Conservation (phyloP, 2,888 invertebrate genomes). For the Drosophila subquinaria region DNA sequence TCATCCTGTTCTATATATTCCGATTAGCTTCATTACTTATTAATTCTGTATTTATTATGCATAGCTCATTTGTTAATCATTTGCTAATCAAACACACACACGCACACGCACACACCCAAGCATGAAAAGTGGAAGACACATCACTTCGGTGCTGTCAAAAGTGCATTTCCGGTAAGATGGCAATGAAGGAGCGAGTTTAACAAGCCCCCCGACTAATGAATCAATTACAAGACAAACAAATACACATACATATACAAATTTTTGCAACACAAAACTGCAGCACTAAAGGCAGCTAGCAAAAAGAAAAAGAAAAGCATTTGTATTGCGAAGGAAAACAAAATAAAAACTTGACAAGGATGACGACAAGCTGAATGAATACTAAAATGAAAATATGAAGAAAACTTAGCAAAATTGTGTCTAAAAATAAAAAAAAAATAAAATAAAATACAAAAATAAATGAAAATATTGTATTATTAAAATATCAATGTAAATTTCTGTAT, state of each 20-base stretch:
- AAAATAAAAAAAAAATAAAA: conserved; percentile 4
- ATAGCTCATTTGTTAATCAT: not conserved
- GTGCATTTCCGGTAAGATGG: conserved; percentile 36
- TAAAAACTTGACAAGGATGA: conserved; percentile 6
- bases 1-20: not conserved
- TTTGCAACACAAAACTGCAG: conserved; percentile 7
- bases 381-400: conserved; percentile 4
- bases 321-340: not conserved
- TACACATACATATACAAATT: not conserved
- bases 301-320: conserved; percentile 1
- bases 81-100: not conserved
- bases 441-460: conserved; percentile 6
- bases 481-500: conserved; percentile 75
- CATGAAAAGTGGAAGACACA: not conserved
- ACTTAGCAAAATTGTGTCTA: conserved; percentile 22
- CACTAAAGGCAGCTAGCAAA: conserved; percentile 14
- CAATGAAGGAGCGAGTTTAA: conserved; percentile 26
- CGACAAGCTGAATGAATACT: conserved; percentile 13
- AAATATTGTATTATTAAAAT: conserved; percentile 18
- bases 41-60: not conserved
- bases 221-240: not conserved
- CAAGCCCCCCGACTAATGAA: not conserved
- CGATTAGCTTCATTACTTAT: not conserved
- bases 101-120: not conserved
- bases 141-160: conserved; percentile 4